Evolutionary conservation across 2,113 vertebrate genomes (phyloP).

Genomic region (Rattus rattus): DNA sequence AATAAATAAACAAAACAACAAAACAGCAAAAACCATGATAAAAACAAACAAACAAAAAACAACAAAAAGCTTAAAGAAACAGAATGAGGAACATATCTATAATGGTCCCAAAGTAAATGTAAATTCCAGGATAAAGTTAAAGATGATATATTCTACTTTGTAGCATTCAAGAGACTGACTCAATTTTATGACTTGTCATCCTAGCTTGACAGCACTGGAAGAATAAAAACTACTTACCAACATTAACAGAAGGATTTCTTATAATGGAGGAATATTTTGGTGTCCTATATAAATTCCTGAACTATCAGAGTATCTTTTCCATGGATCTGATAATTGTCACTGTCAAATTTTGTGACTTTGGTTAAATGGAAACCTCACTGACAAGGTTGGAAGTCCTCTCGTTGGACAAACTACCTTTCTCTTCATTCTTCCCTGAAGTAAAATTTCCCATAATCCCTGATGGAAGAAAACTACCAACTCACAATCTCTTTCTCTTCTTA

Average conservation of each 20-base stretch:
- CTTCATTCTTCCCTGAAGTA: slow-evolving; percentile 81
- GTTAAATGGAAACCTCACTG: slow-evolving; percentile 80
- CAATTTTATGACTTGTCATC: slow-evolving; percentile 71
- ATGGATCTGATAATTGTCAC: slow-evolving; percentile 76
- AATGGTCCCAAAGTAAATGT: neutral
- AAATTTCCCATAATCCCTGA: slow-evolving; percentile 81
- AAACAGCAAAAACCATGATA: neutral
- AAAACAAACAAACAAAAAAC: neutral
- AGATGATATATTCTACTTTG: slow-evolving; percentile 47
- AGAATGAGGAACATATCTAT: neutral
- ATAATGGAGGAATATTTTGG: slow-evolving; percentile 41
- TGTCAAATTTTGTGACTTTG: slow-evolving; percentile 78
- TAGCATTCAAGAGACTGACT: slow-evolving; percentile 46
- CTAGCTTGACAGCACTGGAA: slow-evolving; percentile 75
- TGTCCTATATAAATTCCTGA: slow-evolving; percentile 81
- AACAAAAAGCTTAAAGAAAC: neutral
- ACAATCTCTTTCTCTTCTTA: slow-evolving; percentile 72
- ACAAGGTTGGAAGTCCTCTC: slow-evolving; percentile 79
- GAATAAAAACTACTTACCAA: slow-evolving; percentile 75
- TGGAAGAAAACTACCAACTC: slow-evolving; percentile 71
- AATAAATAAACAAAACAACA: neutral
- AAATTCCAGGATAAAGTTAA: slow-evolving; percentile 54
- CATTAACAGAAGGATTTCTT: slow-evolving; percentile 53
- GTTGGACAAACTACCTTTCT: slow-evolving; percentile 82
- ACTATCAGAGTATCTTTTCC: slow-evolving; percentile 80